Conservation (phyloP, 2,888 invertebrate genomes). For the Yponomeuta cagnagella region DNA sequence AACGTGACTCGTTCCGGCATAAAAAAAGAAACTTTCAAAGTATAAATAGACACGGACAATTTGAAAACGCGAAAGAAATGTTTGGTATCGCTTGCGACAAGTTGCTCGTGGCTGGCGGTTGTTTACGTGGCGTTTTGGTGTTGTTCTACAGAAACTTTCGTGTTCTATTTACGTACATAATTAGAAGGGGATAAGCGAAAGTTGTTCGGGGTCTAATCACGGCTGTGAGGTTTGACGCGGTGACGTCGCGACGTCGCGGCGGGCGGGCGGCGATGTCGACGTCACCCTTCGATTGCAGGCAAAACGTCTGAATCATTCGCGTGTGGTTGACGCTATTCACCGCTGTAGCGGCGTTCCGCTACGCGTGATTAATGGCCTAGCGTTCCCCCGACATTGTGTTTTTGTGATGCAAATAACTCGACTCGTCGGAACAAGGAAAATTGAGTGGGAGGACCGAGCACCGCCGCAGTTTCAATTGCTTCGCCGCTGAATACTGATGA, state of each 20-base stretch:
- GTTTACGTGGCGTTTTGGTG: not conserved
- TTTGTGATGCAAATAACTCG: constrained; percentile 75
- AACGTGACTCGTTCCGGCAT: constrained; percentile 70
- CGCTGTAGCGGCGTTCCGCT: constrained; percentile 35
- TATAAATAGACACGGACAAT: constrained; percentile 57
- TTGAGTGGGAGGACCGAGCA: constrained; percentile 69
- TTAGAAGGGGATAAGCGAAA: constrained; percentile 7
- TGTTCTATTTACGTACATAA: constrained; percentile 6
- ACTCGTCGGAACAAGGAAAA: constrained; percentile 72
- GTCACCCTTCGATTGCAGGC: constrained; percentile 28
- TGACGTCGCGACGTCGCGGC: not conserved
- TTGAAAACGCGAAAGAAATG: constrained; percentile 31
- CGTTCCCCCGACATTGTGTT: constrained; percentile 72
- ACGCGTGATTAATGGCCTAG: constrained; percentile 68
- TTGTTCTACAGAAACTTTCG: not conserved
- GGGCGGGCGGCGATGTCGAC: not conserved
- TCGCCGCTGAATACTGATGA: constrained; percentile 71
- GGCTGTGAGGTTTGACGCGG: not conserved
- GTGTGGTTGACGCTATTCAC: constrained; percentile 67
- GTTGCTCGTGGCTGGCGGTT: not conserved
- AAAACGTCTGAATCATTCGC: constrained; percentile 65
- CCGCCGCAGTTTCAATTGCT: constrained; percentile 72
- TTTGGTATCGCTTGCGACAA: not conserved
- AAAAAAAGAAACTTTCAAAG: constrained; percentile 61
- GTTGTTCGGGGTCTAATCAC: constrained; percentile 1